Percentiles rank a stretch among this genome's conserved stretches.
phyloP scores from a whole-genome alignment of 2,797 vertebrate species.

The Ceryle rudis region DNA sequence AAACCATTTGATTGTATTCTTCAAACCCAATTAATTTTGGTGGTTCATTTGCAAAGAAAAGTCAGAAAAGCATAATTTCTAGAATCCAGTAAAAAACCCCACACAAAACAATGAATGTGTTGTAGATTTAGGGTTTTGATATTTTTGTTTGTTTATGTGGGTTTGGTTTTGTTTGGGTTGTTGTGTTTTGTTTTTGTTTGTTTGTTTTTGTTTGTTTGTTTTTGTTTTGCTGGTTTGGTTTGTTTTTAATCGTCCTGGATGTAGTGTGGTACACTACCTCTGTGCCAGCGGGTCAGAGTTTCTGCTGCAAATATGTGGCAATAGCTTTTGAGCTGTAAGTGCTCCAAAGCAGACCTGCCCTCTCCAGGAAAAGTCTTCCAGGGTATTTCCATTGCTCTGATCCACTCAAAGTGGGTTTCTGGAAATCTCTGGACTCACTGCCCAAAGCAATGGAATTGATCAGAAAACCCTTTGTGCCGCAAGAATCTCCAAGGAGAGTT shows the following conservation, averaged over 20 bases:
- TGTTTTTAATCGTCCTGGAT: background rate
- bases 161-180: too few species aligned
- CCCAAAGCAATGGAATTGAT: background rate
- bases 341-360: background rate
- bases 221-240: background rate
- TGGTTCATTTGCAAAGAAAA: background rate
- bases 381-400: background rate
- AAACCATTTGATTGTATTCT: background rate
- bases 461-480: background rate
- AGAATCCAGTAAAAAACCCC: background rate
- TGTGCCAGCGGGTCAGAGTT: background rate
- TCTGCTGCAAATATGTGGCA: background rate
- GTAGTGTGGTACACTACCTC: background rate
- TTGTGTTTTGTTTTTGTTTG: too few species aligned
- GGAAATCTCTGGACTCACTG: background rate
- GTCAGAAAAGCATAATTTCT: background rate
- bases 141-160: too few species aligned
- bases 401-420: background rate
- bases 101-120: fast-evolving
- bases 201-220: background rate
- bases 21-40: background rate
- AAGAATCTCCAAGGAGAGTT: background rate
- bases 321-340: background rate
- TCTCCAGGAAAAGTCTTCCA: background rate
- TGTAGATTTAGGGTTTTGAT: too few species aligned